phyloP scores from a whole-genome alignment of 92 coral and sea anemone species.

The Siderastrea radians region DNA sequence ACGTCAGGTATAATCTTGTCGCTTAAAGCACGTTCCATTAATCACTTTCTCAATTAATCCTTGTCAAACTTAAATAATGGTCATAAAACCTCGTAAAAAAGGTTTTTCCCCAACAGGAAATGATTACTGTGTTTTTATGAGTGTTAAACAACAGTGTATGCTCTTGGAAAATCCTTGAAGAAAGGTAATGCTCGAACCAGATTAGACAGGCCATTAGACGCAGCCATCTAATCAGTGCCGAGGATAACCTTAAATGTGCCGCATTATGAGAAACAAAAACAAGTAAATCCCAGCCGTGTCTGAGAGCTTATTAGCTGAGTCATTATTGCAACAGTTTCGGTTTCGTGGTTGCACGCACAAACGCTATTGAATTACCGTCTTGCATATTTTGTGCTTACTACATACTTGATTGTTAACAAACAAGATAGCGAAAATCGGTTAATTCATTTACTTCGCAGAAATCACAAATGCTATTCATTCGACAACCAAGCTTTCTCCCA shows the following conservation, averaged over 20 bases:
- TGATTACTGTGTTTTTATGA: slow-evolving; percentile 23
- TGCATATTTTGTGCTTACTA: background rate
- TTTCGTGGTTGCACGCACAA: slow-evolving; percentile 10
- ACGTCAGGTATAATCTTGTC: background rate
- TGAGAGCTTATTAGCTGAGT: background rate
- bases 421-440: too few relatives aligned
- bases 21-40: background rate
- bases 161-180: slow-evolving; percentile 14
- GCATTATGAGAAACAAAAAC: background rate
- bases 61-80: background rate
- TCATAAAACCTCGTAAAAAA: background rate
- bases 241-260: background rate
- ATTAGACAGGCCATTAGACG: background rate
- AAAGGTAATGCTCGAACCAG: background rate
- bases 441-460: background rate
- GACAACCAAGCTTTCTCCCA: background rate
- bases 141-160: slow-evolving; percentile 21
- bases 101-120: slow-evolving; percentile 8
- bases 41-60: background rate
- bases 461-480: background rate
- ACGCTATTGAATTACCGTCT: slow-evolving; percentile 6
- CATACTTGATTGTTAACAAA: too few relatives aligned
- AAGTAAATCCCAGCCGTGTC: background rate
- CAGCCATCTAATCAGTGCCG: background rate
- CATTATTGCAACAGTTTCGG: background rate